Evolutionary conservation across 92 coral and sea anemone species (phyloP), one percentile per base, ranked within the genome.

Genomic region (Epizoanthus ramosus): DNA sequence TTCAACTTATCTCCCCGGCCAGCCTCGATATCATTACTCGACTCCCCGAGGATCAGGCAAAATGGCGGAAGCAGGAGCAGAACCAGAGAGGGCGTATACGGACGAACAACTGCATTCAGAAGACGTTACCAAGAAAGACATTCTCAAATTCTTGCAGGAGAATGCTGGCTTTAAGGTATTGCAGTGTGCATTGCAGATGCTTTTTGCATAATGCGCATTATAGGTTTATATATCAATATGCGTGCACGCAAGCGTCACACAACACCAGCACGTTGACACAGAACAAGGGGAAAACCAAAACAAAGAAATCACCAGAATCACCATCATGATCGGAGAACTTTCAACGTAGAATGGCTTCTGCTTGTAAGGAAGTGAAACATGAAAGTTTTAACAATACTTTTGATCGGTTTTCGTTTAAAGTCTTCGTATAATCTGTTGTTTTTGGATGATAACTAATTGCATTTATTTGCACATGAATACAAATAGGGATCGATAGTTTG

Each of bases 101-200:
- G 90, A 94, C 74, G 91, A 94, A 60, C 96, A 93, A 73, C 84
- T 96, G 43, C 86, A 93, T 5, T 84, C 93, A n/a, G 99, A 96
- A 31, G 95, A 87, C n/a, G 98, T 96, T 8, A 90, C 96, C n/a
- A 96, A 96, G 91, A 96, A 96, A 75, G 99, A 96, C 45, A 94
- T 96, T 80, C 90, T 96, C 89, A 92, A 91, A 72, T 88, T 93
- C 75, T 79, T 96, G 72, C 99, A 96, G 80, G 99, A 93, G 57
- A 71, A 96, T 92, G 99, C 94, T 45, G 83, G 88, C 37, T 94
- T 90, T 85, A 92, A 94, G 96, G 99, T 94, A 85, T 19, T 60
- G 80, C 5, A 15, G 39, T 28, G 33, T 37, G 83, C 24, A n/a
- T 67, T 68, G 68, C 66, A 25, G 71, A 24, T 19, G 31, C 45